Base-by-base conservation (phyloP, 2,888 invertebrate genomes). In the Cosmia trapezina region DNA sequence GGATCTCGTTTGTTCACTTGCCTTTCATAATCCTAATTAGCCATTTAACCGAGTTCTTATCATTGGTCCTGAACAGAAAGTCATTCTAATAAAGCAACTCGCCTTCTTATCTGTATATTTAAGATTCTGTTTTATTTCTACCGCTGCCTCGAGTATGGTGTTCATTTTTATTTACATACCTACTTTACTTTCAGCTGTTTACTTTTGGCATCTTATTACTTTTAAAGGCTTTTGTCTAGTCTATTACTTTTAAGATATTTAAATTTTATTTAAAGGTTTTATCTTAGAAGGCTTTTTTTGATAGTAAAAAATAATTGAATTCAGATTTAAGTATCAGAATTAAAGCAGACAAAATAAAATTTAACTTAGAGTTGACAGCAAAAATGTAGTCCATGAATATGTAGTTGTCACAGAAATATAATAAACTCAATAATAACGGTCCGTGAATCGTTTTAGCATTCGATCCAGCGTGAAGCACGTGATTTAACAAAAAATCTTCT, bases 21-120 rank as follows among this genome's bases (percentile, higher is more conserved):
- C 88, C 84, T 87, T 88, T 87, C 86, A 85, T 90, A 90, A 91
- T 92, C 89, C 91, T 92, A 91, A 93, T 92, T 92, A 91, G 87
- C 89, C 67, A 76, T 87, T 85, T 85, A 83, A 86, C 86, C 81
- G 71, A 85, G 79, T 80, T 79, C 78, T 80, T 83, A 84, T 85
- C 85, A 75, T 67, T 79, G 77, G 78, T 78, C 76, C 57, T 81
- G 85, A 83, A 85, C 76, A 80, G 76, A 86, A 86, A 87, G 82
- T 86, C 85, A 86, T 88, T 80, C 56, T 71, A 76, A 79, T 70
- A 71, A 73, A 81, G 68, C 83, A 88, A 83, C 87, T 83, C 77
- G 77, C 69, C 77, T 75, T 84, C 79, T 80, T 88, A 88, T 88
- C 85, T 83, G 72, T 84, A 62, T 69, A 68, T 75, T 73, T 78